phyloP scores from a whole-genome alignment of 2,797 vertebrate species.

The Galagoides demidoff region DNA sequence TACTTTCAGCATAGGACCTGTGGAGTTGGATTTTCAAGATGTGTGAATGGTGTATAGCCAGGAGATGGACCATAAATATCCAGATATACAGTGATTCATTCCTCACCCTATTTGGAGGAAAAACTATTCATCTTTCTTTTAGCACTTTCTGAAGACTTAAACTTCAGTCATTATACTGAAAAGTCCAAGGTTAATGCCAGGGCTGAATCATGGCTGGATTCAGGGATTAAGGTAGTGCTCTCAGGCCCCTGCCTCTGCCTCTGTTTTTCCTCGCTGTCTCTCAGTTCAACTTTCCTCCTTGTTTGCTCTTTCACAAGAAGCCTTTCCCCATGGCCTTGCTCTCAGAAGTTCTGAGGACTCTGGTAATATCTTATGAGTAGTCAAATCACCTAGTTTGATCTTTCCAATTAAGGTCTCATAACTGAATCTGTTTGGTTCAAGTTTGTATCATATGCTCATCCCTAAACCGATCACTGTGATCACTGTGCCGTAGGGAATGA shows the following conservation, averaged over 20 bases:
- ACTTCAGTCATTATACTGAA: not conserved
- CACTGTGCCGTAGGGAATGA: not conserved
- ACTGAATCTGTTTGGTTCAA: not conserved
- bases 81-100: not conserved
- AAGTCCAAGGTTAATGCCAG: not conserved
- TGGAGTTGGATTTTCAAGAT: not conserved
- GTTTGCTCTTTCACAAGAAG: not conserved
- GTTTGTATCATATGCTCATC: not conserved
- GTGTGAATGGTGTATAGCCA: not conserved
- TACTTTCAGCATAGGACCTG: not conserved
- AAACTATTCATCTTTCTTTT: conserved; percentile 6
- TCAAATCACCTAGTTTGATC: not conserved
- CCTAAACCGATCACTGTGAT: not conserved
- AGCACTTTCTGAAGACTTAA: not conserved
- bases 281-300: not conserved
- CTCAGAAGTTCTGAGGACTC: not conserved
- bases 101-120: not conserved
- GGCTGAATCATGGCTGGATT: not conserved
- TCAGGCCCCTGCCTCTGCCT: not conserved
- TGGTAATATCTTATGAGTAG: not conserved
- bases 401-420: not conserved
- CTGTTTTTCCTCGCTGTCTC: not conserved
- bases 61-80: not conserved
- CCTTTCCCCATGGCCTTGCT: not conserved
- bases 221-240: not conserved